Base-by-base conservation (phyloP, 2,888 invertebrate species). In the Trichogramma evanescens region DNA sequence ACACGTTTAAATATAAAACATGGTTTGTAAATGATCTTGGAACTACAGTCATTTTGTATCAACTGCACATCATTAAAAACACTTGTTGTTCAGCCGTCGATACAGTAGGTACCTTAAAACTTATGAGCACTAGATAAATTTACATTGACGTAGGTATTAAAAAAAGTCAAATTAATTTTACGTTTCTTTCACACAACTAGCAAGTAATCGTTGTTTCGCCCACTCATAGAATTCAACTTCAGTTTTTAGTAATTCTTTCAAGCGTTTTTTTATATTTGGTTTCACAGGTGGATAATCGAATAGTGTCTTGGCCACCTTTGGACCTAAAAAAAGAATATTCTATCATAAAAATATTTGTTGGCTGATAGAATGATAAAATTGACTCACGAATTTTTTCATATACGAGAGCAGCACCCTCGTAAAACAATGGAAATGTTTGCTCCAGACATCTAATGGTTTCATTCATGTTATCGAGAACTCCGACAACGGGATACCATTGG, bases 211-310 rank as follows among this genome's bases (percentile, higher is more conserved):
- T 26, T 74, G 74, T 69, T 80, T 81, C 5, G 83, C 72, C 82
- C 84, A 85, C 53, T 81, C 72, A 69, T 85, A 85, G 71, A 85
- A 83, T 66, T 84, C 81, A 62, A 83, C 79, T 72, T 85, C 85
- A 13, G 76, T 74, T 50, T 71, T 71, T n/a, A 84, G 72, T 48
- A 76, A 72, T 61, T 76, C 72, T 57, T 72, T 73, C 46, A 73
- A 63, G 10, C 66, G 63, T 50, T 70, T 69, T 53, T 66, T 69
- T 10, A 65, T 54, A 49, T 52, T 57, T 44, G 67, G 60, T 9
- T 68, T 68, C 44, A 71, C 50, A 41, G 50, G 7, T 13, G 56
- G 10, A 9, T 56, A 9, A 4, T 8, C 38, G 26, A 58, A 55
- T 13, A 57, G 38, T 42, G 50, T 8, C 6, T 68, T 67, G 66